phyloP scores from a whole-genome alignment of 2,888 invertebrate species.

The Drosophila rellima region DNA sequence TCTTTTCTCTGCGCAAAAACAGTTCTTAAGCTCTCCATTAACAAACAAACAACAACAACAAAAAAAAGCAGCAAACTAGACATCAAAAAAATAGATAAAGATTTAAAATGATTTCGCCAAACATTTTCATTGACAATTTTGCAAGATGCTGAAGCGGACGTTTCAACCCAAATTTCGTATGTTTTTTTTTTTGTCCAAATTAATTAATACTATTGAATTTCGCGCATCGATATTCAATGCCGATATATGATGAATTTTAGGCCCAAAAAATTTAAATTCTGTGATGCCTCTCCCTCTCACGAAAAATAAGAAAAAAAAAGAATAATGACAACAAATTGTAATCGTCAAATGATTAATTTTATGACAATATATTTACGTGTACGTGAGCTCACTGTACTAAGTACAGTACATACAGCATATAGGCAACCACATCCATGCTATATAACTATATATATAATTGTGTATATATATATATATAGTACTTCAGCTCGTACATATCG shows the following conservation, averaged over 20 bases:
- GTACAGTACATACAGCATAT: background rate
- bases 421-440: background rate
- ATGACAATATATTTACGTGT: slow-evolving; percentile 12
- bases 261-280: slow-evolving; percentile 15
- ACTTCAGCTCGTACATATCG: slow-evolving; percentile 7
- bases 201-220: slow-evolving; percentile 9
- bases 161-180: slow-evolving; percentile 38
- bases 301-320: background rate
- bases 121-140: slow-evolving; percentile 6
- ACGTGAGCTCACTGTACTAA: background rate
- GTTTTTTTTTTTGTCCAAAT: slow-evolving; percentile 31
- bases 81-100: slow-evolving; percentile 8
- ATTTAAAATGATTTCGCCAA: slow-evolving; percentile 10
- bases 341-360: slow-evolving; percentile 4
- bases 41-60: no score
- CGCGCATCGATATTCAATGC: slow-evolving; percentile 10
- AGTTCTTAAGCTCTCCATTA: slow-evolving; percentile 36
- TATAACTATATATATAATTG: background rate
- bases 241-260: slow-evolving; percentile 3
- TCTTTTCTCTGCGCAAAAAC: slow-evolving; percentile 37
- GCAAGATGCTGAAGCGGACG: slow-evolving; percentile 12
- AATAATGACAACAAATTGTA: slow-evolving; percentile 9
- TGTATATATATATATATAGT: background rate
- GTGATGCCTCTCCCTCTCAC: slow-evolving; percentile 13
- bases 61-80: slow-evolving; percentile 6